phyloP scores from a whole-genome alignment of 2,797 vertebrate genomes.

The Pelobates cultripes region DNA sequence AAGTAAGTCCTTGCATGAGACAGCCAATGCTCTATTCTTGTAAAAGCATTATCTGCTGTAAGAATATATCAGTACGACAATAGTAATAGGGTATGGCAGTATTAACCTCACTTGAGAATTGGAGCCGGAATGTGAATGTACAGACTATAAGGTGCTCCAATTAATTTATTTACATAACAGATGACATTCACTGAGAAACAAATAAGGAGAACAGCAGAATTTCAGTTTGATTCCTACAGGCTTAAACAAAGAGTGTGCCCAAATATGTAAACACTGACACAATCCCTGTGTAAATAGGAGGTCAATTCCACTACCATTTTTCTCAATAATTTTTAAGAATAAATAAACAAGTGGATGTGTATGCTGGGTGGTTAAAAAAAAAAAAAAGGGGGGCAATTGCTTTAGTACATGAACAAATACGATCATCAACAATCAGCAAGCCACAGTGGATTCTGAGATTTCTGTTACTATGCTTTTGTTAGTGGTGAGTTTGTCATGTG shows the following conservation, averaged over 20 bases:
- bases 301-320: conserved; percentile 14
- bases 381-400: neutral
- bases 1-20: neutral
- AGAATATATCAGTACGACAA: conserved; percentile 21
- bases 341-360: conserved; percentile 25
- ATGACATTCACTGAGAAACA: conserved; percentile 35
- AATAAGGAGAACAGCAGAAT: conserved; percentile 22
- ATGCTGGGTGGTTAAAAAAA: conserved; percentile 1
- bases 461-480: conserved; percentile 6
- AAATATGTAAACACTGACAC: conserved; percentile 46
- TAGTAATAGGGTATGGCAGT: neutral
- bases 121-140: conserved; percentile 32
- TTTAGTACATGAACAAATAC: neutral
- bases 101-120: conserved; percentile 28
- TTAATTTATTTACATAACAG: conserved; percentile 40
- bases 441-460: neutral
- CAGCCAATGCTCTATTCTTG: neutral
- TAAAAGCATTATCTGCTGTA: neutral
- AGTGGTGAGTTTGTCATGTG: neutral
- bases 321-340: conserved; percentile 29
- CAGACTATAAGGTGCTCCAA: conserved; percentile 14
- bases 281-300: conserved; percentile 39
- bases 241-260: conserved; percentile 42
- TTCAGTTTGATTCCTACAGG: conserved; percentile 34
- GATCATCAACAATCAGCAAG: neutral